These are phyloP conservation scores for Andinoacara biseriatus DNA, from an alignment of 2,113 vertebrate genomes.

Conservation along the genomic window DNA sequence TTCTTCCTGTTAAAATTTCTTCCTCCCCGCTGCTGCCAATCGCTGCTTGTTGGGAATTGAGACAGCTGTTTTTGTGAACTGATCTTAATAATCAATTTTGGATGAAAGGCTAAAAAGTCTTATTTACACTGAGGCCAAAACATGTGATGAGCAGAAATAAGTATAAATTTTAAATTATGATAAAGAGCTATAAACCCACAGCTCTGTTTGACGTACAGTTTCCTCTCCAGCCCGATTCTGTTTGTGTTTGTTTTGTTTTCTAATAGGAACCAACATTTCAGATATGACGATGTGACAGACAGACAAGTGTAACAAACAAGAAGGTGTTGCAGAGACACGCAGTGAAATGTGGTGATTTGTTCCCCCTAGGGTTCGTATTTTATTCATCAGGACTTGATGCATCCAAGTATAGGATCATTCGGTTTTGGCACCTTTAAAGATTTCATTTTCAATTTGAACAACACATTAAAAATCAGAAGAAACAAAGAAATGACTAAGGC, in stretches of 20 bases:
- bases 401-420: slow-evolving; percentile 83
- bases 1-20: not conserved
- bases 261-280: not conserved
- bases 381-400: slow-evolving; percentile 84
- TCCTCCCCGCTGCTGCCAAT: not conserved
- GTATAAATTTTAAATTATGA: no score
- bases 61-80: not conserved
- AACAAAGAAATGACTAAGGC: slow-evolving; percentile 80
- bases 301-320: slow-evolving; percentile 7
- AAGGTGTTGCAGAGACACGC: slow-evolving; percentile 52
- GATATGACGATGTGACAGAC: not conserved
- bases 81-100: not conserved
- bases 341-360: slow-evolving; percentile 68
- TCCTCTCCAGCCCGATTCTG: not conserved
- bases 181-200: not conserved
- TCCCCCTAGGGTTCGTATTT: slow-evolving; percentile 80
- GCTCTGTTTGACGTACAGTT: not conserved
- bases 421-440: slow-evolving; percentile 86
- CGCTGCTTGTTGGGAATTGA: not conserved
- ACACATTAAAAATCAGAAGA: slow-evolving; percentile 76
- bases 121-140: not conserved
- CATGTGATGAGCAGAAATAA: no score
- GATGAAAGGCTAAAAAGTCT: not conserved
- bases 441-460: slow-evolving; percentile 81
- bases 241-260: not conserved